Evolutionary conservation across 2,888 invertebrate species (phyloP).

Genomic region (Thera obeliscata): DNA sequence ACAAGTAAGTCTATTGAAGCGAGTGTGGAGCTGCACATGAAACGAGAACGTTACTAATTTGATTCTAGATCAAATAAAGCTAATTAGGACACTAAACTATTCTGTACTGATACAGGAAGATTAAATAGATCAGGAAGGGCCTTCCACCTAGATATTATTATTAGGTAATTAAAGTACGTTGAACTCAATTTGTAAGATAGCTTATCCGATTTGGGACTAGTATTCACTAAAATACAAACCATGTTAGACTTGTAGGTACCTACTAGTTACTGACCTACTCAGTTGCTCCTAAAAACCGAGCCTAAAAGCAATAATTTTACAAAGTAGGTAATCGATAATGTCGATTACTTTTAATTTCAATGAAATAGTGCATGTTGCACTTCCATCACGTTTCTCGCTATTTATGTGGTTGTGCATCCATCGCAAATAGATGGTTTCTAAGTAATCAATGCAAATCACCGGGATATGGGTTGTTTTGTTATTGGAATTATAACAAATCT

Average conservation of each 20-base stretch:
- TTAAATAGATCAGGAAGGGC: neutral
- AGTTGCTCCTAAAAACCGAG: too few relatives aligned
- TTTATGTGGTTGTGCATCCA: slow-evolving; percentile 8
- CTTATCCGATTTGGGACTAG: too few relatives aligned
- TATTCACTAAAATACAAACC: too few relatives aligned
- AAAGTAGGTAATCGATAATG: neutral
- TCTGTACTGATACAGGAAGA: neutral
- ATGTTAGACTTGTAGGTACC: too few relatives aligned
- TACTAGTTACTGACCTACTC: too few relatives aligned
- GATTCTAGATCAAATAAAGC: neutral
- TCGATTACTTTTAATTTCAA: neutral
- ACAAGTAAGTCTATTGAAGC: too few relatives aligned
- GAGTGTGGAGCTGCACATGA: too few relatives aligned
- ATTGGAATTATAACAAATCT: slow-evolving; percentile 12
- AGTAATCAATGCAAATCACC: slow-evolving; percentile 19
- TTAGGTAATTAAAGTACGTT: too few relatives aligned
- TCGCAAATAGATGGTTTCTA: slow-evolving; percentile 15
- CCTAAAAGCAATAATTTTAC: too few relatives aligned
- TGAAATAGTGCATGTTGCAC: too few relatives aligned
- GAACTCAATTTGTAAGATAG: too few relatives aligned
- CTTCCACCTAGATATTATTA: too few relatives aligned
- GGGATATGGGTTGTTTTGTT: slow-evolving; percentile 23
- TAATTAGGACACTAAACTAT: neutral
- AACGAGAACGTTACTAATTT: neutral
- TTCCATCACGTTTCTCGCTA: slow-evolving; percentile 16